Evolutionary conservation across 2,888 invertebrate genomes (phyloP).

Genomic region (Phytoseiulus persimilis): DNA sequence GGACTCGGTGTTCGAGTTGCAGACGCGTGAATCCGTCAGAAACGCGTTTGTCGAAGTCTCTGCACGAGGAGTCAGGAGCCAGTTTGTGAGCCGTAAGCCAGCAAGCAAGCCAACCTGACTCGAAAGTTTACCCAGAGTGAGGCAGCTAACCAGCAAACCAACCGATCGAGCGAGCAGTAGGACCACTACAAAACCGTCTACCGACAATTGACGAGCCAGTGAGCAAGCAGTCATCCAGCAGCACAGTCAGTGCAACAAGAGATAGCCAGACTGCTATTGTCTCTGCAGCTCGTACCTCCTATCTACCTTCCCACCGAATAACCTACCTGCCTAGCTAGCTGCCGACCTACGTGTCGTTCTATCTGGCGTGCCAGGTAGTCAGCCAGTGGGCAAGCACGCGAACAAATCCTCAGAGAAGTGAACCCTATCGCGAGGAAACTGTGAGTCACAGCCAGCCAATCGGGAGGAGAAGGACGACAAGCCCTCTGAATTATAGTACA

Average conservation of each 20-base stretch:
- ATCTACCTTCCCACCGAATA: neutral
- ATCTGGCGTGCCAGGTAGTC: neutral
- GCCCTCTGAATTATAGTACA: neutral
- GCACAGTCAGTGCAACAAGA: neutral
- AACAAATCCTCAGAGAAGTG: neutral
- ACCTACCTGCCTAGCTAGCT: too few relatives aligned
- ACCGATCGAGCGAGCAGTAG: neutral
- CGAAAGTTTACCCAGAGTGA: neutral
- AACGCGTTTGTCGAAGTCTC: neutral
- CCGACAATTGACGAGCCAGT: neutral
- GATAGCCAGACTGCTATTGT: neutral
- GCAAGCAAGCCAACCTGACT: neutral
- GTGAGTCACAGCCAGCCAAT: neutral
- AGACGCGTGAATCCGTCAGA: neutral
- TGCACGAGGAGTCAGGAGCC: neutral
- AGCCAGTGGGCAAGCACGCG: neutral
- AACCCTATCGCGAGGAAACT: neutral
- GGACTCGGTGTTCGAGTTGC: neutral
- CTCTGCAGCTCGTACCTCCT: neutral
- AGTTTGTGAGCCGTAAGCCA: neutral
- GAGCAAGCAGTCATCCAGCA: neutral
- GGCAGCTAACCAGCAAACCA: neutral
- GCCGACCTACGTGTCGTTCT: neutral
- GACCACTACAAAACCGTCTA: neutral
- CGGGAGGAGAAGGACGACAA: neutral